These are phyloP conservation scores for Rafetus swinhoei DNA, from an alignment of 2,113 vertebrate genomes.

Conservation along the genomic window DNA sequence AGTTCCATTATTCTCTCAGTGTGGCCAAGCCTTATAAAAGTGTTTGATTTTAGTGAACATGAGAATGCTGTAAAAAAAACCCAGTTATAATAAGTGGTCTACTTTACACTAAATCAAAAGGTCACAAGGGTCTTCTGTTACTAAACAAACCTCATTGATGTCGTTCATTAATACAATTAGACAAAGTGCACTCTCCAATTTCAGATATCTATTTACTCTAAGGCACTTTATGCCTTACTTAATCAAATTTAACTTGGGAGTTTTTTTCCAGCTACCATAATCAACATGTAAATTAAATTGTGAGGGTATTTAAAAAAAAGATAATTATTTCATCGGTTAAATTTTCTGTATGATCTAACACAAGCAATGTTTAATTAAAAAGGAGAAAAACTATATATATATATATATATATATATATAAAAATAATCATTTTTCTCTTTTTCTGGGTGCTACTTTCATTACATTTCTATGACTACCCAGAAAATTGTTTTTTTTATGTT, in stretches of 20 bases:
- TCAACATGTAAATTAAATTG: conserved; percentile 73
- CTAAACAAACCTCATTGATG: conserved; percentile 62
- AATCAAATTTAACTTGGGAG: conserved; percentile 65
- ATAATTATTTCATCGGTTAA: conserved; percentile 61
- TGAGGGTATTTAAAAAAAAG: conserved; percentile 30
- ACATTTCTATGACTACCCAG: conserved; percentile 26
- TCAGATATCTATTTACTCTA: conserved; percentile 58
- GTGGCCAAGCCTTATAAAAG: background rate
- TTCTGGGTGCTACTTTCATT: conserved; percentile 39
- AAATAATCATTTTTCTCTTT: conserved; percentile 31
- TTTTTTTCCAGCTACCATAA: conserved; percentile 44
- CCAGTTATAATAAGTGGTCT: conserved; percentile 19
- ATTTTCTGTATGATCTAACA: conserved; percentile 15
- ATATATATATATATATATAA: conserved; percentile 28
- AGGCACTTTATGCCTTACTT: conserved; percentile 59
- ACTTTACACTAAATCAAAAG: conserved; percentile 64
- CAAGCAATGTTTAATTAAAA: conserved; percentile 53
- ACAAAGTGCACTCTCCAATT: conserved; percentile 49
- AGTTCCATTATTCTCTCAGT: conserved; percentile 37
- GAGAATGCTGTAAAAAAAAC: conserved; percentile 45
- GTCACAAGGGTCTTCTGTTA: conserved; percentile 52
- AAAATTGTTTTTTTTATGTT: conserved; percentile 45
- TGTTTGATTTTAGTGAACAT: conserved; percentile 31
- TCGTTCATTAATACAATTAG: conserved; percentile 72
- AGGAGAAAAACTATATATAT: background rate